These are phyloP conservation scores for Megamerina dolium DNA, from an alignment of 2,888 invertebrate genomes.

Conservation along the genomic window DNA sequence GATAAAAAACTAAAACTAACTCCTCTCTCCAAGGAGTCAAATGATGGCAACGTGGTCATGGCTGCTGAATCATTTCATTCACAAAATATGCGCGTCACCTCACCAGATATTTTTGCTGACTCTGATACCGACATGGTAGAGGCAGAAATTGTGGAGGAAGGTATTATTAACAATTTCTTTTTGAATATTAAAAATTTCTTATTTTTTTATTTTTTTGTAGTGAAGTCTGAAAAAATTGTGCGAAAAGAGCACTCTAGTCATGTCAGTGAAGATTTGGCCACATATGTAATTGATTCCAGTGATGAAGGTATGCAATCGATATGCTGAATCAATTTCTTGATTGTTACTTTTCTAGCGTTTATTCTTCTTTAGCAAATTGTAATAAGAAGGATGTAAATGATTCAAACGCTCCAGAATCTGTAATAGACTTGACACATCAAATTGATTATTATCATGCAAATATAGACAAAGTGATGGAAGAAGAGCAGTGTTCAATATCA, in stretches of 20 bases:
- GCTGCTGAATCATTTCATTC: neutral
- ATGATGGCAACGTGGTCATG: neutral
- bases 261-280: slow-evolving; percentile 19
- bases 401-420: too few species aligned
- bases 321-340: neutral
- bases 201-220: too few species aligned
- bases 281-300: slow-evolving; percentile 39
- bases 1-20: slow-evolving; percentile 20
- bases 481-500: too few species aligned
- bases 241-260: neutral
- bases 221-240: too few species aligned
- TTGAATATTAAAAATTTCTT: too few species aligned
- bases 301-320: slow-evolving; percentile 36
- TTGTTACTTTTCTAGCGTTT: too few species aligned
- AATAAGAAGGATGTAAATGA: too few species aligned
- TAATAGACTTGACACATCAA: slow-evolving; percentile 2
- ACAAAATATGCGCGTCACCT: slow-evolving; percentile 27
- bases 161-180: too few species aligned
- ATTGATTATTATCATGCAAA: neutral
- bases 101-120: slow-evolving; percentile 46
- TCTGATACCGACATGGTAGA: slow-evolving; percentile 39
- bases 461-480: neutral
- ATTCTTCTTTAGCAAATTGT: too few species aligned
- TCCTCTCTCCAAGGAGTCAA: neutral
- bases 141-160: too few species aligned